Evolutionary conservation across 1,140 invertebrate genomes (phyloP), one percentile per base, ranked within the genome.

Genomic region (Harpegnathos saltator): DNA sequence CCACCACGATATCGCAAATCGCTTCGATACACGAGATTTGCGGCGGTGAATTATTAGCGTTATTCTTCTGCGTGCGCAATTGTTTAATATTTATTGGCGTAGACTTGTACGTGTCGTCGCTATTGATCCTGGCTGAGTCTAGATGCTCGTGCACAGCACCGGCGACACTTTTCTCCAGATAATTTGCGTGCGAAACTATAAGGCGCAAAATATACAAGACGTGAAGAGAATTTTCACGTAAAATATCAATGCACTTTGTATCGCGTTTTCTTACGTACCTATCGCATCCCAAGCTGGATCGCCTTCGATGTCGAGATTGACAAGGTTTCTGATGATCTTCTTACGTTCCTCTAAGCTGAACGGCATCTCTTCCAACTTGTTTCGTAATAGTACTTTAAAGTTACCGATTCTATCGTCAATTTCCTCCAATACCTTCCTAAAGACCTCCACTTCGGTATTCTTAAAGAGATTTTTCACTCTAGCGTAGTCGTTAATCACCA

Each of bases 401-500:
- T 96, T 96, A 65, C 96, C 95, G 80, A 99, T 98, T 90, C 97
- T 97, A 69, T 96, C 96, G 91, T 99, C 99, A 15, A 99, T 98
- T 95, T 99, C 98, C 71, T 95, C 95, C 63, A 99, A 95, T 26
- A 99, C 98, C 95, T 96, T 97, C 90, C 97, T 97, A 88, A 98
- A 98, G 14, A 98, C 95, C 95, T 97, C 92, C 4, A 99, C 96
- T 93, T 99, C 98, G 38, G 98, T 99, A 93, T 99, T 98, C 84
- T 98, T 97, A 95, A 99, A 99, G 14, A 99, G 95, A 92, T 99
- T 98, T 91, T 98, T 99, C 4, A 98, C 99, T 90, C 99, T 95
- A 0, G 98, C 97, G 92, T 99, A 99, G 94, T 99, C 99, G 92
- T 99, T 99, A 71, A 99, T 99, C 24, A 99, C 98, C 26, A 99